Percentiles rank a stretch among this genome's conserved stretches.
Conservation (phyloP, 2,113 vertebrate genomes). For the Bagarius yarrelli region DNA sequence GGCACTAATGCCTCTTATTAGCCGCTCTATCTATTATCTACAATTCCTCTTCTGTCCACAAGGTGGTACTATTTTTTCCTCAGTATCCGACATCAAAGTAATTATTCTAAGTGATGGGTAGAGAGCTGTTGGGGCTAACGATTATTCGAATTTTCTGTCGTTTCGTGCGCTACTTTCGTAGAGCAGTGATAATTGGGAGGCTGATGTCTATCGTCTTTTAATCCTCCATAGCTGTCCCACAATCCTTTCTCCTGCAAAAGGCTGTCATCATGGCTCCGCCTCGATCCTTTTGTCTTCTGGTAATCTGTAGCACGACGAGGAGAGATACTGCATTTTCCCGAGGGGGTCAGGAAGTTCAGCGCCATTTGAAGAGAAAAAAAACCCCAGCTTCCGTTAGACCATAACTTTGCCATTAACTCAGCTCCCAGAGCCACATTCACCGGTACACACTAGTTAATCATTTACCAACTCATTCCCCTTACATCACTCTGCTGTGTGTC, state of each 20-base stretch:
- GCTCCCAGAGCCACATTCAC: neutral
- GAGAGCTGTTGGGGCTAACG: neutral
- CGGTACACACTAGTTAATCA: neutral
- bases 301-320: slow-evolving; percentile 64
- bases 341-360: slow-evolving; percentile 47
- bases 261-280: slow-evolving; percentile 68
- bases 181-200: neutral
- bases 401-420: slow-evolving; percentile 12
- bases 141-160: neutral
- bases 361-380: slow-evolving; percentile 7
- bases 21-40: neutral
- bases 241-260: slow-evolving; percentile 63
- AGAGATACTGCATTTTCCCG: slow-evolving; percentile 55
- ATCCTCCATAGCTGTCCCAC: slow-evolving; percentile 8
- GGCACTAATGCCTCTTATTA: slow-evolving; percentile 22
- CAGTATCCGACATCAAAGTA: neutral
- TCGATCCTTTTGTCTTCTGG: slow-evolving; percentile 72
- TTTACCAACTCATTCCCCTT: neutral
- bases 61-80: slow-evolving; percentile 15
- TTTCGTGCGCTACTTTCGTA: neutral
- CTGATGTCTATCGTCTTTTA: slow-evolving; percentile 13
- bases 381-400: neutral
- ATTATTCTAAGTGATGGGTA: slow-evolving; percentile 25
- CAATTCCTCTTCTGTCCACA: slow-evolving; percentile 26
- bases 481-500: neutral